Evolutionary conservation across 30 jellyfish, hydroid and myxozoan genomes (phyloP).

Genomic region (Hydractinia symbiolongicarpus): DNA sequence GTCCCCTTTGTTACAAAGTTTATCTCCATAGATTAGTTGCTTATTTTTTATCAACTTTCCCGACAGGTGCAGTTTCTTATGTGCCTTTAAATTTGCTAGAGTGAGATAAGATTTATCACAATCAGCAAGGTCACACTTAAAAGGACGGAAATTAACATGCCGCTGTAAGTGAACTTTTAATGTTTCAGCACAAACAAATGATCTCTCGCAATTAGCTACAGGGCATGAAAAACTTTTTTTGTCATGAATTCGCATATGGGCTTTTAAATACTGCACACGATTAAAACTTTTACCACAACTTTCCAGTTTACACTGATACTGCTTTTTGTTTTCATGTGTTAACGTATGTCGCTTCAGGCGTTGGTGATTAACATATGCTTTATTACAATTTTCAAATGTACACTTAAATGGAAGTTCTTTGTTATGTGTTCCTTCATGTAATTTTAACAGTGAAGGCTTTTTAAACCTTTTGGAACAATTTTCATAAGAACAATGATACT

Average conservation of each 20-base stretch:
- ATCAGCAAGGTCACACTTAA: not conserved
- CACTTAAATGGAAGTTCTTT: slow-evolving; percentile 21
- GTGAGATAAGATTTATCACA: slow-evolving; percentile 25
- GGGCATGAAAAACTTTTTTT: slow-evolving; percentile 17
- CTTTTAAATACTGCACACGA: slow-evolving; percentile 11
- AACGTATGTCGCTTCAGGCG: slow-evolving; percentile 18
- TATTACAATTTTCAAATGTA: slow-evolving; percentile 15
- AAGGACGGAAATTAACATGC: slow-evolving; percentile 26
- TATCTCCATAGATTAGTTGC: not conserved
- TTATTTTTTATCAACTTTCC: not conserved
- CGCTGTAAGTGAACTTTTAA: slow-evolving; percentile 24
- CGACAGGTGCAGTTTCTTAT: not conserved
- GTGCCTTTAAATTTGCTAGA: slow-evolving; percentile 15
- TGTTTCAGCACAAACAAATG: slow-evolving; percentile 20
- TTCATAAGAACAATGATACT: slow-evolving; percentile 14
- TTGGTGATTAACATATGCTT: slow-evolving; percentile 12
- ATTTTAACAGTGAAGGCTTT: slow-evolving; percentile 22
- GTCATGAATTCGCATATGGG: slow-evolving; percentile 27
- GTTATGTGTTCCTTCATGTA: slow-evolving; percentile 13
- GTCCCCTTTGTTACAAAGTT: not conserved
- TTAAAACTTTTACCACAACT: slow-evolving; percentile 29
- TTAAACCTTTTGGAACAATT: slow-evolving; percentile 17
- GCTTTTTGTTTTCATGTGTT: slow-evolving; percentile 24
- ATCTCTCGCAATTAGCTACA: not conserved
- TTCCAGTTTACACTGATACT: slow-evolving; percentile 18